Conservation (phyloP, 2,888 invertebrate species). For the Minunthozetes semirufus region DNA sequence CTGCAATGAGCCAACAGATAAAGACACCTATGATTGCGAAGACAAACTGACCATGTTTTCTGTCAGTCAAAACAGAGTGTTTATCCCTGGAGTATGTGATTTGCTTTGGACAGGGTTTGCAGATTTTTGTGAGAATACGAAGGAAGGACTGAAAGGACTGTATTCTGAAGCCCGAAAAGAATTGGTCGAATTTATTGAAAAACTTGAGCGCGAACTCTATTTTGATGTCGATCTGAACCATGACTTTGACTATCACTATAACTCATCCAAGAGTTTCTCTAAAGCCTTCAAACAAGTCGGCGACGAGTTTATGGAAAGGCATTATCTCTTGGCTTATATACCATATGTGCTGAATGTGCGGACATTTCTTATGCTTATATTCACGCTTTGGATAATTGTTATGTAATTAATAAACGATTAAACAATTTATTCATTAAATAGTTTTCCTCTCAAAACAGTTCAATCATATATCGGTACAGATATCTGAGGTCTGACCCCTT, state of each 20-base stretch:
- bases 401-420: neutral
- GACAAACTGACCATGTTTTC: no score
- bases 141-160: neutral
- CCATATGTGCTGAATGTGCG: neutral
- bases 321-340: neutral
- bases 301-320: neutral
- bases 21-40: no score
- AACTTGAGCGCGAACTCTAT: neutral
- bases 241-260: neutral
- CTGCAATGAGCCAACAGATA: no score
- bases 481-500: neutral
- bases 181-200: neutral
- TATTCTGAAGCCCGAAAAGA: no score
- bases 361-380: neutral
- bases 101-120: neutral
- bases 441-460: neutral
- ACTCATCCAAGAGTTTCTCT: neutral
- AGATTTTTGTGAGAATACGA: neutral
- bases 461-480: neutral
- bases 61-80: no score
- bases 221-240: neutral
- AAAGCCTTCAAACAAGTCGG: neutral
- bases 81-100: no score
- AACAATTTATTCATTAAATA: neutral
- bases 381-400: neutral